These are phyloP conservation scores for Gisinianus flammeolus DNA, from an alignment of 2,888 invertebrate species.

Conservation along the genomic window DNA sequence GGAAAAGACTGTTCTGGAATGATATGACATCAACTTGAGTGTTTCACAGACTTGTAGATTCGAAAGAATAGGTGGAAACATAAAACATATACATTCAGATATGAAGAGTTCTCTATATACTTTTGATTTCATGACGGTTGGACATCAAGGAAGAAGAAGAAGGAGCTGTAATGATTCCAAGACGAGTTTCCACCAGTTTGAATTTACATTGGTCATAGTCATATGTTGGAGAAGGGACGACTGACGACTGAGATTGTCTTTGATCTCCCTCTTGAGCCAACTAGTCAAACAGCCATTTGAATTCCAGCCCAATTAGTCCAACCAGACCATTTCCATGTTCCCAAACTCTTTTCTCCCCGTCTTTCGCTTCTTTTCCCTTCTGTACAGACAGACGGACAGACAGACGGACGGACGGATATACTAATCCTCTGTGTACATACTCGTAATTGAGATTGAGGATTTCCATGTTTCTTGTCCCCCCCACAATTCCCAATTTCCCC, in stretches of 20 bases:
- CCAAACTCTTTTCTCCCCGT: background rate
- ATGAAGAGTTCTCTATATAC: too few species aligned
- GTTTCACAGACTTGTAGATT: too few species aligned
- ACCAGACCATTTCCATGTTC: slow-evolving; percentile 33
- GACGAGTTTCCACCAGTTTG: background rate
- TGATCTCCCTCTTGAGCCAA: slow-evolving; percentile 26
- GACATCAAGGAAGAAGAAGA: too few species aligned
- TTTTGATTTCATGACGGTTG: too few species aligned
- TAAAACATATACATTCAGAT: too few species aligned
- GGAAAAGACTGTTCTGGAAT: too few species aligned
- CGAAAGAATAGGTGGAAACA: too few species aligned
- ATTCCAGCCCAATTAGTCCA: slow-evolving; percentile 37
- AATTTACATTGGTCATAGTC: background rate
- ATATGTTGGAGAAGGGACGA: background rate
- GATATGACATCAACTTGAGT: too few species aligned
- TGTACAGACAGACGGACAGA: background rate
- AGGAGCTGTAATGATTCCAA: background rate
- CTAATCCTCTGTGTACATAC: too few species aligned
- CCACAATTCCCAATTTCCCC: too few species aligned
- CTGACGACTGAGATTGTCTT: background rate
- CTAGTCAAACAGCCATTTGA: slow-evolving; percentile 17
- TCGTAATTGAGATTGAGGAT: too few species aligned
- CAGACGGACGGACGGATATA: background rate
- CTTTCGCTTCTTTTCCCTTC: background rate
- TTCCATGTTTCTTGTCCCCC: too few species aligned